A percentile compares a stretch with the other conserved stretches of the same genome.
These are phyloP conservation scores for Lasioglossum lativentre DNA, from an alignment of 2,888 invertebrate species.

Conservation along the genomic window DNA sequence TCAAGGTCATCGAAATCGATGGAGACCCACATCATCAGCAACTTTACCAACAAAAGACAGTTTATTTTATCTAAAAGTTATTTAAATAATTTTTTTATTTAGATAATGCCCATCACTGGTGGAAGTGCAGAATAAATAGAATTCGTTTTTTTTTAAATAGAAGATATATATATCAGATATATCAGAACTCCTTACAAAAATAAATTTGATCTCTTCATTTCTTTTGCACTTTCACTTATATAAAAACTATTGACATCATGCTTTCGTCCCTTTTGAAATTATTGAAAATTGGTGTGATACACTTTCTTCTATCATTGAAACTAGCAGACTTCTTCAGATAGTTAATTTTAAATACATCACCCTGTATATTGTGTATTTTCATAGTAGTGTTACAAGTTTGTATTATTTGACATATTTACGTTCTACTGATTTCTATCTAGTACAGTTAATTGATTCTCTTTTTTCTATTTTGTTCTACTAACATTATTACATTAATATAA, in stretches of 20 bases:
- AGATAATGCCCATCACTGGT: no score
- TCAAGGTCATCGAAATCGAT: no score
- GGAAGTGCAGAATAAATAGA: neutral
- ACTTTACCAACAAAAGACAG: no score
- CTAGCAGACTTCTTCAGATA: neutral
- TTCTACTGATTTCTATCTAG: slow-evolving; percentile 8
- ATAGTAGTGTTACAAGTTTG: neutral
- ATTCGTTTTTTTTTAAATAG: neutral
- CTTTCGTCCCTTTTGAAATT: neutral
- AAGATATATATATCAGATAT: neutral
- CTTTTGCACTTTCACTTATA: neutral
- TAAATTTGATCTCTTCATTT: neutral
- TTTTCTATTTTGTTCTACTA: slow-evolving; percentile 74
- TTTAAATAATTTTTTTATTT: no score
- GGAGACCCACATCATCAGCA: no score
- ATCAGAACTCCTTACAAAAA: neutral
- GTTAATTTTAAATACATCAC: neutral
- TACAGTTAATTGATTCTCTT: slow-evolving; percentile 75
- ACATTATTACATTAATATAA: slow-evolving; percentile 64
- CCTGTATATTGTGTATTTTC: neutral
- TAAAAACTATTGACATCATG: neutral
- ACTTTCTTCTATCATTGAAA: neutral
- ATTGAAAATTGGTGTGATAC: neutral
- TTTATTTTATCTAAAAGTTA: no score
- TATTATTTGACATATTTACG: slow-evolving; percentile 17